Conservation (phyloP, 2,888 invertebrate genomes). For the Minunthozetes semirufus region DNA sequence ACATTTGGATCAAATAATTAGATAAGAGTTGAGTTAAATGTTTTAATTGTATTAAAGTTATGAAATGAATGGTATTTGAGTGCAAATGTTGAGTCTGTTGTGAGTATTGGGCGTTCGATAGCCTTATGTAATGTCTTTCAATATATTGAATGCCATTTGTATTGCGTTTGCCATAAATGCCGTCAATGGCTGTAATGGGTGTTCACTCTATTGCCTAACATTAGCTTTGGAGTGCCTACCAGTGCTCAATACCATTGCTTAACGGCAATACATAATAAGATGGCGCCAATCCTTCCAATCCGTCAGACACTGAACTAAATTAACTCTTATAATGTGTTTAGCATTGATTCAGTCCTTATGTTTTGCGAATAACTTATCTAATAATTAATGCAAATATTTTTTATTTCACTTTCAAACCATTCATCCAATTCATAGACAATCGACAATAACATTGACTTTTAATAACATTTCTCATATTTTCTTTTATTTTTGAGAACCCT, state of each 20-base stretch:
- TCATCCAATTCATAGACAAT: neutral
- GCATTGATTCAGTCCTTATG: neutral
- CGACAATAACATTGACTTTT: neutral
- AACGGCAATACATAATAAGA: slow-evolving; percentile 7
- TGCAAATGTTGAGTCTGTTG: neutral
- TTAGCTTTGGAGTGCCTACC: neutral
- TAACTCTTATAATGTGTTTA: neutral
- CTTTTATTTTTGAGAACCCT: neutral
- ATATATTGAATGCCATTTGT: slow-evolving; percentile 11
- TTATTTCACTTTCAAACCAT: neutral
- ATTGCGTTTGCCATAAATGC: slow-evolving; percentile 14
- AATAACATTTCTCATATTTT: neutral
- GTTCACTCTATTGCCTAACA: neutral
- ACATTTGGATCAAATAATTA: too few relatives aligned
- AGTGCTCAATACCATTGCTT: neutral
- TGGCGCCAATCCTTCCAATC: slow-evolving; percentile 30
- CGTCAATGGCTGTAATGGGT: slow-evolving; percentile 16
- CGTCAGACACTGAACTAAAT: slow-evolving; percentile 2
- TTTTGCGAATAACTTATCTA: neutral
- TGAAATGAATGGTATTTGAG: neutral
- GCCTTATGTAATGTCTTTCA: slow-evolving; percentile 6
- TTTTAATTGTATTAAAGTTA: too few relatives aligned
- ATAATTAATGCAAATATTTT: neutral
- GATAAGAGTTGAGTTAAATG: too few relatives aligned
- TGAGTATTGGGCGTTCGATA: slow-evolving; percentile 13